Evolutionary conservation across 1,140 invertebrate genomes (phyloP).

Genomic region (Meloidogyne floridensis): DNA sequence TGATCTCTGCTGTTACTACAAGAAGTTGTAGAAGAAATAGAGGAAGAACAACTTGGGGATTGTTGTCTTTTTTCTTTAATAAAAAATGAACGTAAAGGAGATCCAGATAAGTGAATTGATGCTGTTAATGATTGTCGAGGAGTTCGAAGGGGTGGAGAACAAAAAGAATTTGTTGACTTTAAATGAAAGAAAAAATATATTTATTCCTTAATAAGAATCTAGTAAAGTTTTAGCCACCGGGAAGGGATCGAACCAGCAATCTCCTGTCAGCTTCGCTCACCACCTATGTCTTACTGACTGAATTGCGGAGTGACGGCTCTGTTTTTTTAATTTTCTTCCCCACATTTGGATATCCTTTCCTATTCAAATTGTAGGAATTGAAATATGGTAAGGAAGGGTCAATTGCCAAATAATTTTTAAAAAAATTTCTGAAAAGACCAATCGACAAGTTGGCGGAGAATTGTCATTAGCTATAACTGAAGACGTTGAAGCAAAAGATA

Average conservation of each 20-base stretch:
- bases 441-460: neutral
- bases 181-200: neutral
- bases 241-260: too few relatives aligned
- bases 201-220: too few relatives aligned
- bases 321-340: too few relatives aligned
- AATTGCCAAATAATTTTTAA: neutral
- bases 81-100: constrained; percentile 33
- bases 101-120: constrained; percentile 28
- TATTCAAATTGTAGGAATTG: too few relatives aligned
- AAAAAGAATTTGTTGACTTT: constrained; percentile 13
- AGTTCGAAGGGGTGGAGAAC: constrained; percentile 24
- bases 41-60: neutral
- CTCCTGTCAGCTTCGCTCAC: too few relatives aligned
- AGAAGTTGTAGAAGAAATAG: neutral
- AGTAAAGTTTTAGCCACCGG: too few relatives aligned
- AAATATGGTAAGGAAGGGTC: too few relatives aligned
- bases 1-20: neutral
- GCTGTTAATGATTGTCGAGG: constrained; percentile 2
- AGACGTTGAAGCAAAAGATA: constrained; percentile 10
- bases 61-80: constrained; percentile 10
- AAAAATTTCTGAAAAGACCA: neutral
- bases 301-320: too few relatives aligned
- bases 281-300: too few relatives aligned
- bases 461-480: neutral
- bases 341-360: too few relatives aligned